Conservation (phyloP, 2,113 vertebrate species). For the Prochilodus magdalenae region DNA sequence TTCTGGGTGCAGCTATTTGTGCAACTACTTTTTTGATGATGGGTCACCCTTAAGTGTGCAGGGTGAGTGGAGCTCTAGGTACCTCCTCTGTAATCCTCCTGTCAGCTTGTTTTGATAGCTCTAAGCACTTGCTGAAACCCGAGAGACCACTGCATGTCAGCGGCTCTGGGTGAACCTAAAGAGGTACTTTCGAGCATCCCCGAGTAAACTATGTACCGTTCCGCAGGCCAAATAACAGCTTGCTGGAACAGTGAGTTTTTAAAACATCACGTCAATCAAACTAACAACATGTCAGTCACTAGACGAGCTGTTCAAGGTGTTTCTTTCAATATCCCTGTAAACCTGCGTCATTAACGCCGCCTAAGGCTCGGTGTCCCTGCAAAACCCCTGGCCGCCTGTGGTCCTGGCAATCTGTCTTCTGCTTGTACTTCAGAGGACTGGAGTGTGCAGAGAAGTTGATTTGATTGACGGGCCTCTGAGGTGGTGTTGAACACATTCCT, state of each 20-base stretch:
- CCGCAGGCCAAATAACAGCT: background rate
- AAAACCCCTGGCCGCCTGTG: background rate
- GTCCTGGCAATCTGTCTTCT: background rate
- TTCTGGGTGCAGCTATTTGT: too few relatives aligned
- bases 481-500: background rate
- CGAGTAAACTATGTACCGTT: background rate
- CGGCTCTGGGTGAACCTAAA: background rate
- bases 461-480: too few relatives aligned
- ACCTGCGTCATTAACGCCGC: conserved; percentile 25
- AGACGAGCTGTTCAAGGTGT: background rate
- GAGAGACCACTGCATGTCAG: background rate
- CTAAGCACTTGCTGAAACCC: background rate
- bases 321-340: conserved; percentile 11
- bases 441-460: background rate
- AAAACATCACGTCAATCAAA: conserved; percentile 22
- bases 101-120: background rate
- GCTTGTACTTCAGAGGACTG: background rate
- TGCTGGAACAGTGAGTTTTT: background rate
- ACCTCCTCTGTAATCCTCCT: background rate
- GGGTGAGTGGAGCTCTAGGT: background rate
- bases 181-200: background rate
- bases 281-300: background rate
- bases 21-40: too few relatives aligned
- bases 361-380: background rate
- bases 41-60: background rate